These are phyloP conservation scores for Lontra canadensis DNA, from an alignment of 2,113 vertebrate species.

Conservation along the genomic window DNA sequence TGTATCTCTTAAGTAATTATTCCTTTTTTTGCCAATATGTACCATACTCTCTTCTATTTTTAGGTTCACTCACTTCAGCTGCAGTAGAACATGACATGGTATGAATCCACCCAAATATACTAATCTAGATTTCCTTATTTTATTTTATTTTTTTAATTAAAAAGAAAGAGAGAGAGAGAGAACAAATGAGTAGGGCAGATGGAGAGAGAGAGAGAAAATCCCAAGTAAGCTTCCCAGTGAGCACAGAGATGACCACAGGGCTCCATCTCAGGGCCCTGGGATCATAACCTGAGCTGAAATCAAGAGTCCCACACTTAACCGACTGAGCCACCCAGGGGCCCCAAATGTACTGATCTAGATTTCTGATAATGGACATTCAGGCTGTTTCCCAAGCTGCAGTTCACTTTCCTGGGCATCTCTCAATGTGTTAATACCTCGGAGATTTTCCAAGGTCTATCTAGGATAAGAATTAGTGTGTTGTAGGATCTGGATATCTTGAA, in stretches of 20 bases:
- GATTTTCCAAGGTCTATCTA: not conserved
- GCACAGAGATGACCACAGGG: not conserved
- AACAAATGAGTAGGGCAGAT: not conserved
- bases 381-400: not conserved
- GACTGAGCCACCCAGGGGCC: not conserved
- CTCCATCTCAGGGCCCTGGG: not conserved
- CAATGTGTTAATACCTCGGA: rapidly evolving
- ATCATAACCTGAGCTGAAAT: too few relatives aligned
- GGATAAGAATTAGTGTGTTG: not conserved
- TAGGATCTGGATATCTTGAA: not conserved
- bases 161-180: not conserved
- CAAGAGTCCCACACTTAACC: not conserved
- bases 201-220: not conserved
- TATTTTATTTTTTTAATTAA: not conserved
- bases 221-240: not conserved
- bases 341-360: not conserved
- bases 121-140: not conserved
- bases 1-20: not conserved
- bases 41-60: not conserved
- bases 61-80: not conserved
- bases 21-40: not conserved
- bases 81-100: not conserved
- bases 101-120: not conserved
- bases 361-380: not conserved
- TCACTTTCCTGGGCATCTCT: not conserved